Conservation (phyloP, 1,140 invertebrate genomes). For the Asbolus verrucosus region DNA sequence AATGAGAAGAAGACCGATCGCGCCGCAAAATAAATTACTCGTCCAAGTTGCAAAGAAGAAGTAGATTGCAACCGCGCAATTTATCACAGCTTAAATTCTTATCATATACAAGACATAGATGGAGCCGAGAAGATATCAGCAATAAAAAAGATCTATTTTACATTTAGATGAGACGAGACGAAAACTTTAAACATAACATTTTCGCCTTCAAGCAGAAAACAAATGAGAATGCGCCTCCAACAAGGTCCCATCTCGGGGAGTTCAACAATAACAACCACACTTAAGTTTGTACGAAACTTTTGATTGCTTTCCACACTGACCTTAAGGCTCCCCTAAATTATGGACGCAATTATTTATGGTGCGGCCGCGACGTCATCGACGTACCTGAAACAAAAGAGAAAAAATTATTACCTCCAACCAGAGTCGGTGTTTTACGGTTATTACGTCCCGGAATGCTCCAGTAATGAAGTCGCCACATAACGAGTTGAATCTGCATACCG, state of each 20-base stretch:
- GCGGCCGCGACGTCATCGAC: neutral
- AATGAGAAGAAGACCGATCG: neutral
- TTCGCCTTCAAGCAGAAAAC: slow-evolving; percentile 41
- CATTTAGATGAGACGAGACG: slow-evolving; percentile 47
- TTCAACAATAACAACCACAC: slow-evolving; percentile 19
- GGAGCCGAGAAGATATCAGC: slow-evolving; percentile 14
- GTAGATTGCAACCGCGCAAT: slow-evolving; percentile 25
- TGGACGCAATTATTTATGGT: slow-evolving; percentile 14
- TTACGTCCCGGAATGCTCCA: neutral
- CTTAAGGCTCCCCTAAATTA: slow-evolving; percentile 16
- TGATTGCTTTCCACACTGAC: slow-evolving; percentile 32
- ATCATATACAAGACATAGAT: slow-evolving; percentile 34
- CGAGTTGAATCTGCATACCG: neutral
- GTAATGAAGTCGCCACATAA: slow-evolving; percentile 18
- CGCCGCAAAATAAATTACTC: slow-evolving; percentile 6
- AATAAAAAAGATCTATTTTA: slow-evolving; percentile 45
- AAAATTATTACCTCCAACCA: neutral
- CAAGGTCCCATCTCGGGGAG: slow-evolving; percentile 35
- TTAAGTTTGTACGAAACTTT: slow-evolving; percentile 38
- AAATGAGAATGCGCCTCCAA: slow-evolving; percentile 39
- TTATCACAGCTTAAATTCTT: slow-evolving; percentile 30
- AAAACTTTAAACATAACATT: slow-evolving; percentile 44
- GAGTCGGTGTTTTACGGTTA: neutral
- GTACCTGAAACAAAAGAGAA: slow-evolving; percentile 35
- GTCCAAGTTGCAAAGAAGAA: slow-evolving; percentile 15